Evolutionary conservation across 2,113 vertebrate species (phyloP), one percentile per base, ranked within the genome.

Genomic region (Dascyllus trimaculatus): DNA sequence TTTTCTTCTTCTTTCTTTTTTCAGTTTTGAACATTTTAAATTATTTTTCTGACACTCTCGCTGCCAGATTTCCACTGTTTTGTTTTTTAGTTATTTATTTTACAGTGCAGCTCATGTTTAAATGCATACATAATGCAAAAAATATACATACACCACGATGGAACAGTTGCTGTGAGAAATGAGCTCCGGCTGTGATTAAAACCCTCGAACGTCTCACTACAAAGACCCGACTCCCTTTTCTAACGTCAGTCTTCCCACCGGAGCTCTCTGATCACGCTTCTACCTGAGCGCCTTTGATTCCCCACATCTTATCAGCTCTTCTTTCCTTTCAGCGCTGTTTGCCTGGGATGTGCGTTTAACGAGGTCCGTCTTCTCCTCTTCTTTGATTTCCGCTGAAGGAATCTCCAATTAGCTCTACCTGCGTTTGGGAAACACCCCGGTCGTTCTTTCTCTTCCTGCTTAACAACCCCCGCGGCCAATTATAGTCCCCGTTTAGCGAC

Each of bases 391-490:
- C 51, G 61, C 40, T 24, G 2, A 72, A 81, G 78, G 59, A 82
- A 74, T 57, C 58, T 72, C 71, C 89, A 87, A 87, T 91, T 87
- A 90, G n/a, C 15, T 48, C 43, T 57, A 78, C 80, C 49, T 68
- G 63, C 66, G 60, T 77, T 56, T 1, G 24, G 59, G 71, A 87
- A 82, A 76, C 51, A 35, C 78, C 61, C 18, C 8, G 7, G 9
- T 35, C 32, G 4, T 29, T 48, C 17, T 22, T 13, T 26, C 5
- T n/a, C 25, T 43, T 60, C 46, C 14, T 1, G 2, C 14, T 11
- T 18, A 32, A 66, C 75, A 51, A 60, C 38, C 62, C 32, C 52
- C 17, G 17, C 11, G 0, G 2, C 78, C 85, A 89, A 90, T 91
- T 85, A 87, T 8, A 56, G 67, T 0, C 18, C 5, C 35, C 4